These are phyloP conservation scores for Galerucella nymphaeae DNA, from an alignment of 2,888 invertebrate species.

Conservation along the genomic window DNA sequence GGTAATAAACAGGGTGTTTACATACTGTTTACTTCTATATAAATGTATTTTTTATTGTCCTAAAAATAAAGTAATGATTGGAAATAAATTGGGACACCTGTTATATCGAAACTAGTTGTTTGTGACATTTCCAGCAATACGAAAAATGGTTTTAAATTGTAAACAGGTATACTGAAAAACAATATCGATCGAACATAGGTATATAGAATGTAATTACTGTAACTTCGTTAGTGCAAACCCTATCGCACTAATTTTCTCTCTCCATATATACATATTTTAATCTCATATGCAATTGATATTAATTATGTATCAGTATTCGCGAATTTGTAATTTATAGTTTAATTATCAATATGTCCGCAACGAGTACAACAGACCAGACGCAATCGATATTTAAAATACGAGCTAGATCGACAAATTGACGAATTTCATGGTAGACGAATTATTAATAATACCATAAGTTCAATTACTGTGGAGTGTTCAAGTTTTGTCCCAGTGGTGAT, in stretches of 20 bases:
- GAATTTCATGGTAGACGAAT: background rate
- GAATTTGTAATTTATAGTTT: constrained; percentile 9
- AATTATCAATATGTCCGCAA: background rate
- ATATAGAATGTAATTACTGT: background rate
- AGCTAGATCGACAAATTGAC: background rate
- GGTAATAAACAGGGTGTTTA: too few relatives aligned
- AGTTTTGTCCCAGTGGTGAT: too few relatives aligned
- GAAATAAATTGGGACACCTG: too few relatives aligned
- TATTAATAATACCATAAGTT: constrained; percentile 1
- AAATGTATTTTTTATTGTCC: too few relatives aligned
- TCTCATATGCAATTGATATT: constrained; percentile 11
- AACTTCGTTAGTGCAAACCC: background rate
- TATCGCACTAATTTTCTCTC: background rate
- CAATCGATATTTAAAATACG: background rate
- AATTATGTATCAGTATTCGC: constrained; percentile 5
- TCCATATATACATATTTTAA: constrained; percentile 1
- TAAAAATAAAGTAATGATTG: too few relatives aligned
- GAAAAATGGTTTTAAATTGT: too few relatives aligned
- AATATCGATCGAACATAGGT: background rate
- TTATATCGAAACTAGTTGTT: too few relatives aligned
- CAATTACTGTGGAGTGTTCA: too few relatives aligned
- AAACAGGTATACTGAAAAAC: background rate
- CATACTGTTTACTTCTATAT: too few relatives aligned
- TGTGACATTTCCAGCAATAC: too few relatives aligned
- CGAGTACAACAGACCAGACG: background rate